A percentile compares a stretch with the other conserved stretches of the same genome.
phyloP scores from a whole-genome alignment of 2,888 invertebrate species.

The Tanypteryx hageni region DNA sequence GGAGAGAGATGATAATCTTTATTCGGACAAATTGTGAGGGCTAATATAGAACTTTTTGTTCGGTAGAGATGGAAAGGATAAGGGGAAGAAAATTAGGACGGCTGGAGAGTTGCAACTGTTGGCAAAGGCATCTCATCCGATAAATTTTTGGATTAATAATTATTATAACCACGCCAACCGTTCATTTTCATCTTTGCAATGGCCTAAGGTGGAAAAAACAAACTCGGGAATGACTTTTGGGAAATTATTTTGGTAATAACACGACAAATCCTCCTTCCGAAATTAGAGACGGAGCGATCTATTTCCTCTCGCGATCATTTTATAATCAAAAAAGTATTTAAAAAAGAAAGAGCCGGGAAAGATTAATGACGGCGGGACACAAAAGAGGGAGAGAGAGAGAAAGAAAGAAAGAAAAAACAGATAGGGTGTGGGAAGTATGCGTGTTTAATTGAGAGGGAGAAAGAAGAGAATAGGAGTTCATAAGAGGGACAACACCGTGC shows the following conservation, averaged over 20 bases:
- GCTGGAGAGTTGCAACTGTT: not conserved
- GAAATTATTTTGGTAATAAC: not conserved
- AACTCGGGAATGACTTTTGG: not conserved
- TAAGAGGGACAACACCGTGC: not conserved
- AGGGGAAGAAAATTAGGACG: not conserved
- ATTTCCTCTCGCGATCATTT: not conserved
- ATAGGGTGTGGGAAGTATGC: not conserved
- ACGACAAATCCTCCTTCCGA: not conserved
- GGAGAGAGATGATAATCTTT: too few relatives aligned
- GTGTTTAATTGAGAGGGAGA: not conserved
- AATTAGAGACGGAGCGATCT: not conserved
- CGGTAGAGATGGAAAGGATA: not conserved
- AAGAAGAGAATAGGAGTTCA: not conserved
- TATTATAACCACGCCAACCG: not conserved
- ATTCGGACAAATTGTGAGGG: not conserved
- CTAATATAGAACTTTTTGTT: not conserved
- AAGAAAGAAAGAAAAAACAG: not conserved
- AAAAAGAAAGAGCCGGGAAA: not conserved
- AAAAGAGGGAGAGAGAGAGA: too few relatives aligned
- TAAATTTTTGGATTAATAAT: constrained; percentile 7
- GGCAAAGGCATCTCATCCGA: not conserved
- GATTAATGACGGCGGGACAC: not conserved
- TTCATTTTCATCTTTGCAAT: not conserved
- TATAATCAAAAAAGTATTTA: not conserved
- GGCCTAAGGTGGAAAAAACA: not conserved